Evolutionary conservation across 2,797 vertebrate species (phyloP).

Genomic region (Coreius guichenoti): DNA sequence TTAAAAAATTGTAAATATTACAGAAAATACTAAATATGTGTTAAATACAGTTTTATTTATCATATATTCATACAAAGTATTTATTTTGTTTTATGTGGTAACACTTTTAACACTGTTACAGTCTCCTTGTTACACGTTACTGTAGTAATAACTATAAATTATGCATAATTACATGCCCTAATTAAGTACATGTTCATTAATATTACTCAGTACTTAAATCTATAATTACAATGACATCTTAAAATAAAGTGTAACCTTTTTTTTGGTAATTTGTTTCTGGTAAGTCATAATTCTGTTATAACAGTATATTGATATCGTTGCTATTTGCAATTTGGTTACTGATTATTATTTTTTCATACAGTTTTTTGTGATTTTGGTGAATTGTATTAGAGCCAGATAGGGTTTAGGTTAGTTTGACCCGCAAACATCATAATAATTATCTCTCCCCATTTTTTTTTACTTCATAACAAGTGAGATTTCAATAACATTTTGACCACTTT

Average conservation of each 20-base stretch:
- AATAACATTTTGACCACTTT: background rate
- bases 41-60: background rate
- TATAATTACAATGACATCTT: too few species aligned
- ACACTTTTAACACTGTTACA: background rate
- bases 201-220: background rate
- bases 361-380: background rate
- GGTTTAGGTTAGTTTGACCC: background rate
- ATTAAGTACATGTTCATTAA: background rate
- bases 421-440: background rate
- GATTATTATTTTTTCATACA: background rate
- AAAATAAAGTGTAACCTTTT: too few species aligned
- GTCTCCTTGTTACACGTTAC: background rate
- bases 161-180: background rate
- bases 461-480: background rate
- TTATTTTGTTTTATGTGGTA: background rate
- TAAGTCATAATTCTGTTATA: too few species aligned
- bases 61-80: background rate
- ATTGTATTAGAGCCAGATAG: background rate
- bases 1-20: background rate
- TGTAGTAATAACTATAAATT: background rate
- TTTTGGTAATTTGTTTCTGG: too few species aligned
- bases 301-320: too few species aligned
- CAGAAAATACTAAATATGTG: too few species aligned
- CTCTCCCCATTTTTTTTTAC: too few species aligned
- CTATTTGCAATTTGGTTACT: background rate